Base-by-base conservation (phyloP, 1,140 invertebrate genomes). In the Drosophila oshimai region DNA sequence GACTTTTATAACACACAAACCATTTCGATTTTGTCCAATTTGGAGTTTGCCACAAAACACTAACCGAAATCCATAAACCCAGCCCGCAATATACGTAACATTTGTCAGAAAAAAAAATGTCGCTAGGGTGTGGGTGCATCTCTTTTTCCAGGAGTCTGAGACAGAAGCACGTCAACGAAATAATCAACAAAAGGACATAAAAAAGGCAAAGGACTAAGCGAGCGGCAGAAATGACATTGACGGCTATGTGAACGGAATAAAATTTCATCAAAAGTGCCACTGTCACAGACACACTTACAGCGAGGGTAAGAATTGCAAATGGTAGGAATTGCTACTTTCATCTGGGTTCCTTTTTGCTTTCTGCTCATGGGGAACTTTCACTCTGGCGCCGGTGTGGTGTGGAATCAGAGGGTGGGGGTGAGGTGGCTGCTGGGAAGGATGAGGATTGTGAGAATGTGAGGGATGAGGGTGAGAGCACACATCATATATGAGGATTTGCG, bases 181-280 rank as follows among this genome's bases (percentile, higher is more conserved):
- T 86, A 87, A 86, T 86, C 81, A 86, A 81, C 76, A 81, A 80
- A 80, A 57, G 62, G 76, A 61, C 72, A 76, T 62, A 74, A 50
- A 65, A 76, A 62, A 80, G 36, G 29, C 50, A 22, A 31, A 37
- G 62, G 53, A 42, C 34, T 67, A 75, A 84, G 71, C 74, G 72
- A 75, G 80, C 71, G 67, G 61, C 76, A 80, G 76, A 86, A 86
- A 86, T 86, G 76, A 86, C 81, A 86, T 87, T 87, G 81, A 87
- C 68, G 76, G 49, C 36, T 80, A 86, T 86, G 81, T 86, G 81
- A 76, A 87, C 81, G 60, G 81, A 86, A 84, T 84, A 84, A 84
- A 84, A 86, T 86, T 86, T 87, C 68, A 87, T 87, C 75, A 87
- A 73, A 64, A 86, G 73, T 62, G 81, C 80, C 57, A 75, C 72